A percentile compares a stretch with the other conserved stretches of the same genome.
Evolutionary conservation across 2,888 invertebrate genomes (phyloP).

Genomic region (Drosophila pseudotakahashii): DNA sequence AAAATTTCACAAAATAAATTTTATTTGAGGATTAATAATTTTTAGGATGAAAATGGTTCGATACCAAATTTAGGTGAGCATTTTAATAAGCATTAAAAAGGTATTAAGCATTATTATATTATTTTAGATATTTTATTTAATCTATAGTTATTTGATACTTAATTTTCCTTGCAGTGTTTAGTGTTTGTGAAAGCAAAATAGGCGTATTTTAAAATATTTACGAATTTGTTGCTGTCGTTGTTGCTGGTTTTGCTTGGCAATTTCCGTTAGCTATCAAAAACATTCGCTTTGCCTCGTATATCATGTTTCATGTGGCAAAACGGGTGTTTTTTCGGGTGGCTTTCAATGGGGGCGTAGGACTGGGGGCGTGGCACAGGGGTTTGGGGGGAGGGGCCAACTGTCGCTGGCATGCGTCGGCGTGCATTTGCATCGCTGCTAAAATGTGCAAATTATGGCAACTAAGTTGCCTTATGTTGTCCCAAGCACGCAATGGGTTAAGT

Average conservation of each 20-base stretch:
- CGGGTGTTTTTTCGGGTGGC: background rate
- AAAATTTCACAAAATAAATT: no score
- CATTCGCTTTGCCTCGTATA: constrained; percentile 50
- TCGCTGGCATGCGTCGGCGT: constrained; percentile 61
- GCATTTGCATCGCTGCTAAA: constrained; percentile 51
- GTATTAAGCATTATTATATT: background rate
- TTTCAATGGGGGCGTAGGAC: background rate
- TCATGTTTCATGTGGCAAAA: constrained; percentile 31
- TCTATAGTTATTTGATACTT: no score
- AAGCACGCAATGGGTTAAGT: constrained; percentile 56
- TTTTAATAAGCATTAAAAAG: no score
- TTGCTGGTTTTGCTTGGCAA: constrained; percentile 51
- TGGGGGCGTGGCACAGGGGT: background rate
- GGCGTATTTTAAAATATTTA: constrained; percentile 57
- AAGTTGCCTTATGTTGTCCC: constrained; percentile 68
- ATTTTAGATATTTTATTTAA: no score
- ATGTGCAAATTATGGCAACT: constrained; percentile 78
- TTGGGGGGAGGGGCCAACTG: constrained; percentile 41
- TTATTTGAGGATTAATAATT: no score
- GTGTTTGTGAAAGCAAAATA: constrained; percentile 15
- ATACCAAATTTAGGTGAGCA: no score
- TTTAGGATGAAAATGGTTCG: no score
- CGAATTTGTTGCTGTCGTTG: constrained; percentile 49
- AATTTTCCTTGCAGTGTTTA: constrained; percentile 11
- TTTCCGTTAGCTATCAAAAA: constrained; percentile 70